A percentile compares a stretch with the other conserved stretches of the same genome.
Evolutionary conservation across 92 coral and sea anemone species (phyloP).

Genomic region (Phenganax subtilis): DNA sequence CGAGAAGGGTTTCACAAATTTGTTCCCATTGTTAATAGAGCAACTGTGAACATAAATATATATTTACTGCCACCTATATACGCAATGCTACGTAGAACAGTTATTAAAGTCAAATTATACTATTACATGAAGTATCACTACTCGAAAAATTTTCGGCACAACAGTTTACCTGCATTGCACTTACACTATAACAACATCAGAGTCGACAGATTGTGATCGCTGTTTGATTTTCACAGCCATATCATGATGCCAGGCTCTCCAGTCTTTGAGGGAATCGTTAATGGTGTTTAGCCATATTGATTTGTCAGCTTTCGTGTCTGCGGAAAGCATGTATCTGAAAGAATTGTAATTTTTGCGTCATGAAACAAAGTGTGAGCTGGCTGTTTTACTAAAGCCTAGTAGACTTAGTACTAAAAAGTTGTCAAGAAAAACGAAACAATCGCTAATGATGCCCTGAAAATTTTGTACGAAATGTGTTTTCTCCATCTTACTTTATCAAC

Average conservation of each 20-base stretch:
- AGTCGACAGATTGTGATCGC: background rate
- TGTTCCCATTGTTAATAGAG: too few relatives aligned
- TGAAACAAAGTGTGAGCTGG: too few relatives aligned
- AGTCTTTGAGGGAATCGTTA: constrained; percentile 88
- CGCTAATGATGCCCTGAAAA: background rate
- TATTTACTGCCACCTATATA: too few relatives aligned
- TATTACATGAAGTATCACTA: background rate
- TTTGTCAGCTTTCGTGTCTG: constrained; percentile 87
- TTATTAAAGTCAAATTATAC: background rate
- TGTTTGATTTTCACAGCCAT: background rate
- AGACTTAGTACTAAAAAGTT: too few relatives aligned
- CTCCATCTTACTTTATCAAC: constrained; percentile 13
- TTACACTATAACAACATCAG: constrained; percentile 16
- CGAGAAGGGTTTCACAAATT: too few relatives aligned
- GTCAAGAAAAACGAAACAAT: background rate
- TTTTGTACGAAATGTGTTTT: background rate
- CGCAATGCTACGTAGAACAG: too few relatives aligned
- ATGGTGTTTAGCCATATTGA: constrained; percentile 83
- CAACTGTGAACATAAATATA: too few relatives aligned
- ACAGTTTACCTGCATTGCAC: background rate
- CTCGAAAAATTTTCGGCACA: background rate
- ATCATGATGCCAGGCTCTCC: constrained; percentile 70
- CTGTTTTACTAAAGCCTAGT: too few relatives aligned
- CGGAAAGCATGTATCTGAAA: constrained; percentile 78
- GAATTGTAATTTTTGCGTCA: background rate